phyloP scores from a whole-genome alignment of 1,140 invertebrate species.

The Aricia agestis region DNA sequence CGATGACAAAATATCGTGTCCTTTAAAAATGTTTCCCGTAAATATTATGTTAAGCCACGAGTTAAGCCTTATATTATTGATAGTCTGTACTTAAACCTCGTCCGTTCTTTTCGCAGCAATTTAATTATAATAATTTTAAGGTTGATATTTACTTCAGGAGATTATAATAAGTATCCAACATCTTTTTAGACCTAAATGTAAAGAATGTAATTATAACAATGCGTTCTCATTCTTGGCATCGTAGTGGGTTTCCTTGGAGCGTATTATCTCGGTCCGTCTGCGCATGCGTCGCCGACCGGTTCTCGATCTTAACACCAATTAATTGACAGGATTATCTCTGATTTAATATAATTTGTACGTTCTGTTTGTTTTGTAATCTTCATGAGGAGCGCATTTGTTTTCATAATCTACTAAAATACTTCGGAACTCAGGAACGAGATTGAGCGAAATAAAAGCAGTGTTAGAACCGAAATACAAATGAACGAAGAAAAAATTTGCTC shows the following conservation, averaged over 20 bases:
- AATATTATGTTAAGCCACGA: too few relatives aligned
- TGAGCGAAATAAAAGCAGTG: not conserved
- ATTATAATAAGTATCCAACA: too few relatives aligned
- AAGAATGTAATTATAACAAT: conserved; percentile 2
- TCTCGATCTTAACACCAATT: conserved; percentile 70
- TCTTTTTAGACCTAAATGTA: not conserved
- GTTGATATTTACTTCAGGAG: too few relatives aligned
- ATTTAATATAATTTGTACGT: conserved; percentile 72
- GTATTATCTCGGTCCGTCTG: conserved; percentile 54
- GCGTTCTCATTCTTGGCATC: conserved; percentile 16
- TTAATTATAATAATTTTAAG: too few relatives aligned
- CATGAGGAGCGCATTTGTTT: conserved; percentile 41
- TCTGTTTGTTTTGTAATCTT: conserved; percentile 66
- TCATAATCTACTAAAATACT: conserved; percentile 30
- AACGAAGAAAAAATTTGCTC: too few relatives aligned
- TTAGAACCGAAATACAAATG: too few relatives aligned
- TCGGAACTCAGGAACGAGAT: not conserved
- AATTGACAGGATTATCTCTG: conserved; percentile 75
- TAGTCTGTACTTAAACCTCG: too few relatives aligned
- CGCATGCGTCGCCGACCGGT: conserved; percentile 66
- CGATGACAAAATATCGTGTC: not conserved
- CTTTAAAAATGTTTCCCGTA: not conserved
- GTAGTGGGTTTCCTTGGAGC: conserved; percentile 48
- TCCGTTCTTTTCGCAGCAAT: too few relatives aligned
- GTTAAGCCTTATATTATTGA: too few relatives aligned